phyloP scores from a whole-genome alignment of 2,797 vertebrate genomes.

The Threskiornis aethiopicus region DNA sequence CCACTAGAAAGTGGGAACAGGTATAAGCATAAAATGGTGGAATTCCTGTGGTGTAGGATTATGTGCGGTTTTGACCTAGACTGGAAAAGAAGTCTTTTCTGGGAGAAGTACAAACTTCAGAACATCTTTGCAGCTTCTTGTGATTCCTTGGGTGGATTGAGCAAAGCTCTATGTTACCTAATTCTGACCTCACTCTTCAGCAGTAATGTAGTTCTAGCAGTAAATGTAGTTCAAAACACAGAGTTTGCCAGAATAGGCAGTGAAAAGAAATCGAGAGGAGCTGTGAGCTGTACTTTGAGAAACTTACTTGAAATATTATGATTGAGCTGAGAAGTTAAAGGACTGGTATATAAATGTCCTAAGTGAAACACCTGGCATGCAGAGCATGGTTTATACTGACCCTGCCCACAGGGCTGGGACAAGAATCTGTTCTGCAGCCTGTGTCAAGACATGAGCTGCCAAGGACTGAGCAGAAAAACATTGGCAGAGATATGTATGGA shows the following conservation, averaged over 20 bases:
- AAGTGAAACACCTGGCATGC: background rate
- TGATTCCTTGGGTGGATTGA: background rate
- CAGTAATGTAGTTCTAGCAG: background rate
- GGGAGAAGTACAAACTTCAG: background rate
- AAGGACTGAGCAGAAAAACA: slow-evolving; percentile 39
- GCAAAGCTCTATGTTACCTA: background rate
- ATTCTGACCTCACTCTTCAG: slow-evolving; percentile 15
- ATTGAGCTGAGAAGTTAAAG: background rate
- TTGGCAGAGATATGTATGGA: background rate
- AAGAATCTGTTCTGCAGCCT: slow-evolving; percentile 44
- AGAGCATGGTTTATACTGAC: background rate
- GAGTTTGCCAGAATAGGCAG: background rate
- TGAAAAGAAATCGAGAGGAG: background rate
- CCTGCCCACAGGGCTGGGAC: background rate
- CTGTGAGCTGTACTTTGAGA: background rate
- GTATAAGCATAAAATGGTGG: background rate
- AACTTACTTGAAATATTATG: background rate
- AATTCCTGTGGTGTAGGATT: background rate
- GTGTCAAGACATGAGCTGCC: background rate
- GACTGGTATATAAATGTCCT: background rate
- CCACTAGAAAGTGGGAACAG: background rate
- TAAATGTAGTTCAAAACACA: background rate
- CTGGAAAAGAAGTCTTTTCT: background rate
- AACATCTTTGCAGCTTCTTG: background rate
- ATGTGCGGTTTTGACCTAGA: background rate